phyloP scores from a whole-genome alignment of 2,888 invertebrate genomes.

The Beris chalybata region DNA sequence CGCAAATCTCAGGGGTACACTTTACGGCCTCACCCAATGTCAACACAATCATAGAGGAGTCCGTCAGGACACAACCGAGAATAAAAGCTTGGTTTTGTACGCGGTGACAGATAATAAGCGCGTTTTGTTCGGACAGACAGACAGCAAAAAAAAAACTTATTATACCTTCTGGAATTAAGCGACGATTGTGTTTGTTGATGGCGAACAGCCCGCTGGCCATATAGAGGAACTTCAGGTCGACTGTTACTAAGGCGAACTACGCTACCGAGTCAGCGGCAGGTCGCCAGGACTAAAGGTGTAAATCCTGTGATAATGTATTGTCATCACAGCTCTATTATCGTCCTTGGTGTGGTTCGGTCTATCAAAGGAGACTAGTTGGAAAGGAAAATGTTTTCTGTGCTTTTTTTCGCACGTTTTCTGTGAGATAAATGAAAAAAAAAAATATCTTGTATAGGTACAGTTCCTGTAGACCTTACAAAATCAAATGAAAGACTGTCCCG shows the following conservation, averaged over 20 bases:
- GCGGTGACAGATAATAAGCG: conserved; percentile 9
- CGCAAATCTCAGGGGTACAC: conserved; percentile 32
- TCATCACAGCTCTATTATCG: conserved; percentile 26
- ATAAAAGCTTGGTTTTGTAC: neutral
- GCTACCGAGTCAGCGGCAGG: neutral
- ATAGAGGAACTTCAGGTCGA: neutral
- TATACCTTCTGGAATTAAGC: conserved; percentile 36
- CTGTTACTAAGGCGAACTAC: neutral
- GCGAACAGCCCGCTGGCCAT: conserved; percentile 1
- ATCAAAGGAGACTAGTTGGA: neutral
- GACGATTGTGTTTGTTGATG: conserved; percentile 34
- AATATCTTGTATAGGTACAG: no score
- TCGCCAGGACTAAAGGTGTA: neutral
- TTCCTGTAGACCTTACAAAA: no score
- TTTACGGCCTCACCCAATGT: conserved; percentile 36
- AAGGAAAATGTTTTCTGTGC: no score
- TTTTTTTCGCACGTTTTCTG: no score
- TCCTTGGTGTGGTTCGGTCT: neutral
- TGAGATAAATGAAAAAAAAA: no score
- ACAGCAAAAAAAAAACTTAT: conserved; percentile 15
- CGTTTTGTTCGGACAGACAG: conserved; percentile 5
- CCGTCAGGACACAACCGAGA: conserved; percentile 1
- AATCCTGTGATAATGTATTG: conserved; percentile 21
- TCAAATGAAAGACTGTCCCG: no score
- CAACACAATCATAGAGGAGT: conserved; percentile 8